Conservation (phyloP, 2,113 vertebrate genomes). For the Guaruba guarouba region DNA sequence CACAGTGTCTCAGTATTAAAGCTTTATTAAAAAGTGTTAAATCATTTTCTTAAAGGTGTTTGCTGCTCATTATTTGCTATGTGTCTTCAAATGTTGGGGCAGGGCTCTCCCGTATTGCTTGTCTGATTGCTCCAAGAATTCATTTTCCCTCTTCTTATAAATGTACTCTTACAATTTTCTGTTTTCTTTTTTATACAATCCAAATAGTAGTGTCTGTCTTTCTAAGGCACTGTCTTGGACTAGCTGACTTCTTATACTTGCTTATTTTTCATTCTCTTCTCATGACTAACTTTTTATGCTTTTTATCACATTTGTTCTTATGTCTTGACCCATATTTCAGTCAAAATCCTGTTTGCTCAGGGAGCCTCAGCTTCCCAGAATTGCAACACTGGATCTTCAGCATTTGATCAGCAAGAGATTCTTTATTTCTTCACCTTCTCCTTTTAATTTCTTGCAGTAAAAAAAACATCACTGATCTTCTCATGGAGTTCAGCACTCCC, state of each 20-base stretch:
- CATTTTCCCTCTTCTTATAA: not conserved
- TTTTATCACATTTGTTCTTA: not conserved
- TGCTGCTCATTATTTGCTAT: not conserved
- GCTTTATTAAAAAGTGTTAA: not conserved
- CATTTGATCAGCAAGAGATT: not conserved
- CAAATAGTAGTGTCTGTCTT: not conserved
- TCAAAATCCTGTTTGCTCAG: not conserved
- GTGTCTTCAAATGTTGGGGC: not conserved
- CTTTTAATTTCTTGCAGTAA: not conserved
- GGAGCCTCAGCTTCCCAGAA: not conserved
- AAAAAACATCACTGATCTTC: not conserved
- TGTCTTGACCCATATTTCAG: not conserved
- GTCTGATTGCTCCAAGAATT: not conserved
- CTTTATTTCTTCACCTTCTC: not conserved
- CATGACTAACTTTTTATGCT: not conserved
- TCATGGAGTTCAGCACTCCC: not conserved
- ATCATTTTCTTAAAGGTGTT: not conserved
- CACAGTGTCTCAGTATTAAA: not conserved
- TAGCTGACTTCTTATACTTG: not conserved
- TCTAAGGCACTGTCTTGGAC: not conserved
- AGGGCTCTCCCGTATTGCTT: not conserved
- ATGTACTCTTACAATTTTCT: not conserved
- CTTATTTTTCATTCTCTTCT: not conserved
- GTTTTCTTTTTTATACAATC: not conserved
- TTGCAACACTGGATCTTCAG: not conserved